Percentiles rank a stretch among this genome's conserved stretches.
Conservation (phyloP, 2,113 vertebrate genomes). For the Oreochromis spilurus region DNA sequence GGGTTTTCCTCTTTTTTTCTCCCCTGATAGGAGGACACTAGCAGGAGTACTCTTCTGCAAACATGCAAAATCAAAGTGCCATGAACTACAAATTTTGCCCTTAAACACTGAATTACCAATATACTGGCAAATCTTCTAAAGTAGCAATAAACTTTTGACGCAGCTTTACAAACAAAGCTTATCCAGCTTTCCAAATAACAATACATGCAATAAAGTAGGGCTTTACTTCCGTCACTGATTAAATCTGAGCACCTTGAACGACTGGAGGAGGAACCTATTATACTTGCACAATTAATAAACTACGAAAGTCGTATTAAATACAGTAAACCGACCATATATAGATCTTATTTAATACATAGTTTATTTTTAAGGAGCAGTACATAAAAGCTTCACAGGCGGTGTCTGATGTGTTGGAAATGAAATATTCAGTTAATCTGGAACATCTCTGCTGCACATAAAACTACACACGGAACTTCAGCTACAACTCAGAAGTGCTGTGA, state of each 20-base stretch:
- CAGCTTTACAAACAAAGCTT: not conserved
- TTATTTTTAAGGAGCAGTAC: not conserved
- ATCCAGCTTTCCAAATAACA: not conserved
- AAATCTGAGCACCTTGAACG: not conserved
- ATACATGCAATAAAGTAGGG: not conserved
- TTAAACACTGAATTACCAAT: not conserved
- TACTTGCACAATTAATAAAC: not conserved
- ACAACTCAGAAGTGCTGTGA: not conserved
- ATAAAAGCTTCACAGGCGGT: not conserved
- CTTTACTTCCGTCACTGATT: not conserved
- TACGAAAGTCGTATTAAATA: not conserved
- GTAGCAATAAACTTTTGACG: not conserved
- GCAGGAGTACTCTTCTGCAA: not conserved
- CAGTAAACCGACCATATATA: not conserved
- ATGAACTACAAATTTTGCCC: not conserved
- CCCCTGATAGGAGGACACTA: not conserved
- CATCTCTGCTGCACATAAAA: not conserved
- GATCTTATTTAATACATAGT: not conserved
- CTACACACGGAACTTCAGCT: not conserved
- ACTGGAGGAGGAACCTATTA: not conserved
- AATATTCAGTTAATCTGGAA: not conserved
- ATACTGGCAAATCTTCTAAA: not conserved
- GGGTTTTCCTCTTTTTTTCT: rapidly evolving
- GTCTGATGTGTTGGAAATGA: not conserved
- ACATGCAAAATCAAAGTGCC: not conserved